These are phyloP conservation scores for Ceratotherium simum DNA, from an alignment of 2,113 vertebrate species.

Conservation along the genomic window DNA sequence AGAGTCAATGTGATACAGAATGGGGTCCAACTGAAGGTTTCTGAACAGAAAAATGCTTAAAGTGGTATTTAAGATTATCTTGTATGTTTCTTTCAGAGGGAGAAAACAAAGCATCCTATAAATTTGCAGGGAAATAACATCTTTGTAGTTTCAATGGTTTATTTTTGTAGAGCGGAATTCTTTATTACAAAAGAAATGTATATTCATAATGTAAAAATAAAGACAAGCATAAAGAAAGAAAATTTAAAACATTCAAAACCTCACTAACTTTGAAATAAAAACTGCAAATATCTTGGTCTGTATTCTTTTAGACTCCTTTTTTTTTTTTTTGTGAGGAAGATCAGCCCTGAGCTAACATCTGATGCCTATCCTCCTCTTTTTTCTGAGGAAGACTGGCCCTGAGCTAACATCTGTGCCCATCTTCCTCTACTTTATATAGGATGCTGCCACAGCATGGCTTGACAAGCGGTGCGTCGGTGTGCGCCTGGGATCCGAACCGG, in stretches of 20 bases:
- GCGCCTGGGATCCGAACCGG: no score
- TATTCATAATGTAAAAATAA: constrained; percentile 4
- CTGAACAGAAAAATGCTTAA: not conserved
- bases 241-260: not conserved
- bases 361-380: no score
- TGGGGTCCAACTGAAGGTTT: not conserved
- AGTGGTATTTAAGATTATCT: not conserved
- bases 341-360: no score
- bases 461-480: no score
- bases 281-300: not conserved
- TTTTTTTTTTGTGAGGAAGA: no score
- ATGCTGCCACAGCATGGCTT: no score
- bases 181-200: constrained; percentile 35
- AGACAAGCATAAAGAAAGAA: not conserved
- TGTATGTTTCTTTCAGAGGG: not conserved
- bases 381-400: no score
- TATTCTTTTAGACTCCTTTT: not conserved
- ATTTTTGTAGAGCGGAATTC: constrained; percentile 26
- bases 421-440: no score
- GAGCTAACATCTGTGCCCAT: no score
- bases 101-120: not conserved
- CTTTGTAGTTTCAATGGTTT: constrained; percentile 6
- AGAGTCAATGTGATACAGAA: not conserved
- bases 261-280: constrained; percentile 49
- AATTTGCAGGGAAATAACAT: constrained; percentile 13